Evolutionary conservation across 2,888 invertebrate genomes (phyloP).

Genomic region (Trachelus troglodyta): DNA sequence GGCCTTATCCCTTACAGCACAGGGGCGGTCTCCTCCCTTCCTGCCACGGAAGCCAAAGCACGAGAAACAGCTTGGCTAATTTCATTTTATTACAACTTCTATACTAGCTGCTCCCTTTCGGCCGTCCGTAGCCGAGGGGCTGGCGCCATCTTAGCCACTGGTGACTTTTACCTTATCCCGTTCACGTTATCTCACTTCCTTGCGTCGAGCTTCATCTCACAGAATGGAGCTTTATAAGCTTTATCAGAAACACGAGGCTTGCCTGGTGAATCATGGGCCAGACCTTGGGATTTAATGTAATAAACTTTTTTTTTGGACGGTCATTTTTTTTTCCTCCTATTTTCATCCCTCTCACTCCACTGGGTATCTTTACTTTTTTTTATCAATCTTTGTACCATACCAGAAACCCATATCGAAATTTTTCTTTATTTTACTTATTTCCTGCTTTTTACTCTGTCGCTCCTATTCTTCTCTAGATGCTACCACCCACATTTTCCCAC

Average conservation of each 20-base stretch:
- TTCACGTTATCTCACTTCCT: constrained; percentile 16
- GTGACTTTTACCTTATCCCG: constrained; percentile 4
- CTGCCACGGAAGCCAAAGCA: constrained; percentile 21
- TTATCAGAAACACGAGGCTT: constrained; percentile 27
- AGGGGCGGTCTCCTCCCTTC: constrained; percentile 31
- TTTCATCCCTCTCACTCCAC: not conserved
- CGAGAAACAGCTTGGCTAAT: constrained; percentile 43
- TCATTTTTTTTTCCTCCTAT: not conserved
- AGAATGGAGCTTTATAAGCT: constrained; percentile 33
- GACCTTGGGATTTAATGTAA: constrained; percentile 28
- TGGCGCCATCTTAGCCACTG: not conserved
- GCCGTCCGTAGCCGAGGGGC: not conserved
- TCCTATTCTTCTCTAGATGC: not conserved
- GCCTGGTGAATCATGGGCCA: constrained; percentile 11
- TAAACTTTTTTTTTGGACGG: constrained; percentile 22
- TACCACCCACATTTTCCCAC: not conserved
- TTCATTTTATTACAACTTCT: constrained; percentile 47
- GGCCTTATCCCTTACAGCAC: constrained; percentile 38
- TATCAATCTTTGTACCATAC: not conserved
- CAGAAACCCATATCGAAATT: not conserved
- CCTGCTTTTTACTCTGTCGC: not conserved
- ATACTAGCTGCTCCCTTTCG: not conserved
- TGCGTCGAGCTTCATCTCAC: constrained; percentile 15
- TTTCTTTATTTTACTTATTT: not conserved
- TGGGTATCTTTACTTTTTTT: not conserved